phyloP scores from a whole-genome alignment of 2,797 vertebrate genomes.

The Melanotaenia pygmaea region DNA sequence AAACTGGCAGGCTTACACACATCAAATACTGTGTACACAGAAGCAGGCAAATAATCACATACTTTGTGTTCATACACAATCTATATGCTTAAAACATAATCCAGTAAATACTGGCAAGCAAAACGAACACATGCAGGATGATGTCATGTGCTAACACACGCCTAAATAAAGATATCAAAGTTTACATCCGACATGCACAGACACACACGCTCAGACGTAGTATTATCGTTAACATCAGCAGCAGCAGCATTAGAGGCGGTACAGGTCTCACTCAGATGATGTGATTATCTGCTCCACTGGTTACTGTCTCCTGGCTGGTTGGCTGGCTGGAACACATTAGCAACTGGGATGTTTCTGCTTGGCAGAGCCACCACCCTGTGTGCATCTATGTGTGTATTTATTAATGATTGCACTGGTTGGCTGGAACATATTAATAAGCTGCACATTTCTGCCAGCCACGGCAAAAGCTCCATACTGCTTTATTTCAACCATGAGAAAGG shows the following conservation, averaged over 20 bases:
- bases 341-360: constrained; percentile 81
- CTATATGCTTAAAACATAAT: constrained; percentile 18
- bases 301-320: constrained; percentile 69
- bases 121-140: neutral
- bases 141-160: constrained; percentile 13
- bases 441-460: constrained; percentile 70
- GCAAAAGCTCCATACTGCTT: constrained; percentile 13
- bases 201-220: constrained; percentile 29
- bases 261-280: constrained; percentile 75
- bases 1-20: constrained; percentile 8
- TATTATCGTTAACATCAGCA: constrained; percentile 55
- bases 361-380: constrained; percentile 59
- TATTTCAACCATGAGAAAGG: constrained; percentile 6
- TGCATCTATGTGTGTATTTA: constrained; percentile 14
- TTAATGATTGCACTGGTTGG: constrained; percentile 34
- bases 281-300: constrained; percentile 83
- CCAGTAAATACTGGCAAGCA: constrained; percentile 24
- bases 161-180: constrained; percentile 21
- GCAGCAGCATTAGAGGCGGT: constrained; percentile 54
- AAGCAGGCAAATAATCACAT: neutral
- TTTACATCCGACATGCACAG: constrained; percentile 15
- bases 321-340: constrained; percentile 80
- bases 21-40: neutral
- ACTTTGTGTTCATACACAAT: neutral
- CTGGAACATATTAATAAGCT: constrained; percentile 69